Evolutionary conservation across 2,797 vertebrate species (phyloP).

Genomic region (Ibycter americanus): DNA sequence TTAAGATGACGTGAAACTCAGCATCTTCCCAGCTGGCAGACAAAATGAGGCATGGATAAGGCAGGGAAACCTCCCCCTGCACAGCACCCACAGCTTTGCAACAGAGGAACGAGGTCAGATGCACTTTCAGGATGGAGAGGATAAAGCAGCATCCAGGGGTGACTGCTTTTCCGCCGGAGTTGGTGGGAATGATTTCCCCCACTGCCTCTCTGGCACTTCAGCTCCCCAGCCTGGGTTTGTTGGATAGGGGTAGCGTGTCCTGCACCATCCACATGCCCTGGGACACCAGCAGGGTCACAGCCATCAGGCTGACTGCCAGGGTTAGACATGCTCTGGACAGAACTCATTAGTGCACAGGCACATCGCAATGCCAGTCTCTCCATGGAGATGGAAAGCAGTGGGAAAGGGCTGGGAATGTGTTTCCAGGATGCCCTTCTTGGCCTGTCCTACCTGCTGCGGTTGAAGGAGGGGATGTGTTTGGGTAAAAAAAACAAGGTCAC

Average conservation of each 20-base stretch:
- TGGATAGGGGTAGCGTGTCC: rapidly evolving
- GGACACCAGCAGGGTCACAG: background rate
- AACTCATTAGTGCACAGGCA: rapidly evolving
- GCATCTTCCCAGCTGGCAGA: background rate
- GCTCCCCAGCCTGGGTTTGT: rapidly evolving
- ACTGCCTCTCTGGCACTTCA: rapidly evolving
- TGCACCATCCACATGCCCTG: background rate
- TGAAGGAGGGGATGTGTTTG: background rate
- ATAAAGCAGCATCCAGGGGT: background rate
- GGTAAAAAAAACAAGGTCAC: background rate
- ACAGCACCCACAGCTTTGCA: rapidly evolving
- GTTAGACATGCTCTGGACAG: rapidly evolving
- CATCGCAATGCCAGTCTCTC: rapidly evolving
- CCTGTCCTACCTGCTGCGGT: background rate
- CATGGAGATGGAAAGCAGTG: rapidly evolving
- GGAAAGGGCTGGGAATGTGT: rapidly evolving
- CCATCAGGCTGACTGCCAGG: background rate
- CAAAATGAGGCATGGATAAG: rapidly evolving
- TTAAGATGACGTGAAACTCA: rapidly evolving
- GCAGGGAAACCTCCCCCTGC: background rate
- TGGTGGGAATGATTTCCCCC: background rate
- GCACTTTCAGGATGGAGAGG: background rate
- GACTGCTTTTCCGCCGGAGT: background rate
- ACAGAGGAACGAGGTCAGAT: rapidly evolving
- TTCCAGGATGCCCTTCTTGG: background rate